Conservation (phyloP, 2,888 invertebrate species). For the Stomorhina lunata region DNA sequence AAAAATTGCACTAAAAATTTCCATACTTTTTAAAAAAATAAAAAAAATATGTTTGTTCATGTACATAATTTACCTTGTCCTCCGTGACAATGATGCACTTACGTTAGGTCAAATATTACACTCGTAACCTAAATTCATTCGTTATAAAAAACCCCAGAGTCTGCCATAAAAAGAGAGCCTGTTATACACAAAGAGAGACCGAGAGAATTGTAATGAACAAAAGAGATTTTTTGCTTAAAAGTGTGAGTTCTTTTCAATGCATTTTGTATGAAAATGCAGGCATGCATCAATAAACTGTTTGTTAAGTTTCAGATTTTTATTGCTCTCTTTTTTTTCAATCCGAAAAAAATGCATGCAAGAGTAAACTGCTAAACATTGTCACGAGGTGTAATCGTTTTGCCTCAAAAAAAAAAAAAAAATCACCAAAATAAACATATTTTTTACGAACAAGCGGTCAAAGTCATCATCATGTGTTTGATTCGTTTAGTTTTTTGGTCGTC, state of each 20-base stretch:
- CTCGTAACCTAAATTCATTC: conserved; percentile 66
- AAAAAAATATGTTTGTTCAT: neutral
- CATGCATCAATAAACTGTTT: conserved; percentile 61
- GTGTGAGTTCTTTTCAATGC: too few species aligned
- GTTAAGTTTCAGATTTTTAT: conserved; percentile 39
- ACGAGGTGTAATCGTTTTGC: conserved; percentile 58
- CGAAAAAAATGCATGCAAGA: conserved; percentile 37
- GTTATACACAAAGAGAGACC: neutral
- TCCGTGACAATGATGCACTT: conserved; percentile 64
- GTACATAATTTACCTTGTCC: conserved; percentile 59
- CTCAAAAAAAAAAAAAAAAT: too few species aligned
- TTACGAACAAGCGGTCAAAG: conserved; percentile 63
- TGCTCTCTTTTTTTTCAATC: neutral
- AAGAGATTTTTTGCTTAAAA: neutral
- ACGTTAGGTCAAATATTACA: conserved; percentile 66
- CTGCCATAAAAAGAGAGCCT: neutral
- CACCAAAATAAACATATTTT: neutral
- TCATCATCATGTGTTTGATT: conserved; percentile 61
- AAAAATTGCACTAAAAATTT: neutral
- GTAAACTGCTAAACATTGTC: conserved; percentile 23
- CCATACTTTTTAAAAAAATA: too few species aligned
- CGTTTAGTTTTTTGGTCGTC: neutral
- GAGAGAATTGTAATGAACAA: neutral
- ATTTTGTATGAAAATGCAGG: conserved; percentile 42
- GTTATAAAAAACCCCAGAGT: conserved; percentile 21